Conservation (phyloP, 1,140 invertebrate species). For the Dolichoris vasculosae region DNA sequence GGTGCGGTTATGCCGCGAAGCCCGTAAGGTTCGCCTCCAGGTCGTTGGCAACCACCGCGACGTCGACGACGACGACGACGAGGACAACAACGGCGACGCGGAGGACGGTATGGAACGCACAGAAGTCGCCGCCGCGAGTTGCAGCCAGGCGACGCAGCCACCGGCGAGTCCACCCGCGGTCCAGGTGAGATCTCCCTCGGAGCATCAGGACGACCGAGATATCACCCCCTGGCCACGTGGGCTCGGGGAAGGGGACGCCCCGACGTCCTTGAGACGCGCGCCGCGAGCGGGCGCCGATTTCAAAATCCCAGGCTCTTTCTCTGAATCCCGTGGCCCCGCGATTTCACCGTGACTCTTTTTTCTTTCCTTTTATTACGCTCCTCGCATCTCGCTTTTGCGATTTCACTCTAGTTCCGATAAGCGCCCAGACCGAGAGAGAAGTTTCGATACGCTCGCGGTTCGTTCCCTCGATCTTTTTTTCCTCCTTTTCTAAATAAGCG, state of each 20-base stretch:
- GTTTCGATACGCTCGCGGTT: no score
- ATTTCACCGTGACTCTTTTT: no score
- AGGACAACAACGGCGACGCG: background rate
- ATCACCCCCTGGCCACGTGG: background rate
- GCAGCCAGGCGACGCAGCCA: background rate
- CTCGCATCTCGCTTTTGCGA: no score
- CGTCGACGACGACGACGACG: background rate
- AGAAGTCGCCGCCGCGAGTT: background rate
- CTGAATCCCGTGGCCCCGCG: background rate
- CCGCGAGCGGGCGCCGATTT: background rate
- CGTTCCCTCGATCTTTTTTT: background rate
- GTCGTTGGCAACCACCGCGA: background rate
- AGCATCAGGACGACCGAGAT: background rate
- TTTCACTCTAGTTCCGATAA: no score
- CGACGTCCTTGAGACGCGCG: background rate
- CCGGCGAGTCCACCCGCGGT: background rate
- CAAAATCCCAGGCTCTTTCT: background rate
- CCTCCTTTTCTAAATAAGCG: background rate
- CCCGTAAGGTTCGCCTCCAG: slow-evolving; percentile 10
- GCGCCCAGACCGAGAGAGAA: no score
- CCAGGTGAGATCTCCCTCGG: background rate
- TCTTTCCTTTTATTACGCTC: no score
- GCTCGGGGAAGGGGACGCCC: background rate
- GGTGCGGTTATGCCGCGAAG: slow-evolving; percentile 34
- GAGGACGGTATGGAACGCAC: background rate